Conservation (phyloP, 2,888 invertebrate species). For the Drosophila koepferae region DNA sequence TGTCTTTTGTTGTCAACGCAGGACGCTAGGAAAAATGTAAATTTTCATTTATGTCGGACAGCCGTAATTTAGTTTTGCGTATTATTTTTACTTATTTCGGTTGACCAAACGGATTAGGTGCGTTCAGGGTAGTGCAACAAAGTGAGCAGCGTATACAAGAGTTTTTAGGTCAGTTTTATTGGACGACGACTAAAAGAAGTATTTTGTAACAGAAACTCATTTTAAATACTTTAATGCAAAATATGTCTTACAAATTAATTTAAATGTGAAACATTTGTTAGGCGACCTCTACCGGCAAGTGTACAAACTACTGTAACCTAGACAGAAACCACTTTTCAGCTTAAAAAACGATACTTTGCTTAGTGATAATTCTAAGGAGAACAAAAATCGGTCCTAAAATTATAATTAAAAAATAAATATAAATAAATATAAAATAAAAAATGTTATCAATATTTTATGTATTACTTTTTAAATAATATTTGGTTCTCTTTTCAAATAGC, state of each 20-base stretch:
- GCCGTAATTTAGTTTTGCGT: conserved; percentile 39
- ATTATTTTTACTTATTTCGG: conserved; percentile 48
- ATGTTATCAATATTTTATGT: no score
- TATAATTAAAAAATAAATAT: no score
- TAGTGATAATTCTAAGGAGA: no score
- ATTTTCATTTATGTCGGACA: conserved; percentile 48
- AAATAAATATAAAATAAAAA: no score
- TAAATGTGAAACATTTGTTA: background rate
- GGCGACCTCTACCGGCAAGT: background rate
- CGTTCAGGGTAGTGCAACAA: conserved; percentile 8
- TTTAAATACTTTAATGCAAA: background rate
- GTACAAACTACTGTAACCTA: background rate
- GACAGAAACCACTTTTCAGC: conserved; percentile 12
- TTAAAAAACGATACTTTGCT: background rate
- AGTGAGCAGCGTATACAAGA: background rate
- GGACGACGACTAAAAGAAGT: background rate
- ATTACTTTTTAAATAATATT: no score
- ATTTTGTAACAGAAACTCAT: background rate
- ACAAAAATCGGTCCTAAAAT: no score
- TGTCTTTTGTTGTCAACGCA: conserved; percentile 31
- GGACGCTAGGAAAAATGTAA: conserved; percentile 42
- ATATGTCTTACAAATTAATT: background rate
- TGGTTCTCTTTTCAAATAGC: no score
- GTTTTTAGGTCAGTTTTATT: background rate
- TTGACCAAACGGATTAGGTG: conserved; percentile 43